Conservation (phyloP, 2,888 invertebrate genomes). For the Coecobrya sp. region DNA sequence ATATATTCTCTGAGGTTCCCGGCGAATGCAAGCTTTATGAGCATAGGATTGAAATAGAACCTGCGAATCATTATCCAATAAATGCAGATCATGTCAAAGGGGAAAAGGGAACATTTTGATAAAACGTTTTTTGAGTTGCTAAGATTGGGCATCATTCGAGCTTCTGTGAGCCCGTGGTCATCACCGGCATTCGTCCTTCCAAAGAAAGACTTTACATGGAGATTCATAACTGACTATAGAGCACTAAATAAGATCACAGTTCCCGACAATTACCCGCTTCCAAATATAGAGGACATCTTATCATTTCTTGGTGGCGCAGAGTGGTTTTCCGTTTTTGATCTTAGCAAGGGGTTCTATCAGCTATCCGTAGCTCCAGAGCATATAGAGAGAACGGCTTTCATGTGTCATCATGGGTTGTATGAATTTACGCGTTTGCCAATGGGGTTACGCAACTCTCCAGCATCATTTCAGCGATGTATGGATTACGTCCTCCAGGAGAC, state of each 20-base stretch:
- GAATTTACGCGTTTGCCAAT: conserved; percentile 87
- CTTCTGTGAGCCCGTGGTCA: conserved; percentile 68
- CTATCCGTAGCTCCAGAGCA: conserved; percentile 85
- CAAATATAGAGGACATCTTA: conserved; percentile 87
- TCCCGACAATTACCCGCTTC: conserved; percentile 82
- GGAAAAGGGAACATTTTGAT: conserved; percentile 58
- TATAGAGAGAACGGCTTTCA: conserved; percentile 87
- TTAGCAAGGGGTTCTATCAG: conserved; percentile 87
- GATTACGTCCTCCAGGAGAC: conserved; percentile 86
- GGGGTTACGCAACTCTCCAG: conserved; percentile 87
- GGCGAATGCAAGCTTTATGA: conserved; percentile 57
- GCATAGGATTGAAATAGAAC: conserved; percentile 59
- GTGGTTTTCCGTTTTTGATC: conserved; percentile 87
- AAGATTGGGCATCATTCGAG: conserved; percentile 69
- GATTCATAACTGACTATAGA: conserved; percentile 87
- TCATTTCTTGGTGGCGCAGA: conserved; percentile 87
- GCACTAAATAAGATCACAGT: conserved; percentile 81
- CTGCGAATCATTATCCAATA: conserved; percentile 63
- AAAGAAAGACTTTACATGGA: conserved; percentile 87
- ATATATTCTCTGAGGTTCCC: conserved; percentile 61
- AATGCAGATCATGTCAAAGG: conserved; percentile 65
- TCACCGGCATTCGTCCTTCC: conserved; percentile 82
- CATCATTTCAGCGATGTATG: conserved; percentile 87
- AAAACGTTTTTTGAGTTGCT: conserved; percentile 74
- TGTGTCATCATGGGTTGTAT: conserved; percentile 86